Evolutionary conservation across 2,797 vertebrate genomes (phyloP).

Genomic region (Phrynocephalus vlangalii): DNA sequence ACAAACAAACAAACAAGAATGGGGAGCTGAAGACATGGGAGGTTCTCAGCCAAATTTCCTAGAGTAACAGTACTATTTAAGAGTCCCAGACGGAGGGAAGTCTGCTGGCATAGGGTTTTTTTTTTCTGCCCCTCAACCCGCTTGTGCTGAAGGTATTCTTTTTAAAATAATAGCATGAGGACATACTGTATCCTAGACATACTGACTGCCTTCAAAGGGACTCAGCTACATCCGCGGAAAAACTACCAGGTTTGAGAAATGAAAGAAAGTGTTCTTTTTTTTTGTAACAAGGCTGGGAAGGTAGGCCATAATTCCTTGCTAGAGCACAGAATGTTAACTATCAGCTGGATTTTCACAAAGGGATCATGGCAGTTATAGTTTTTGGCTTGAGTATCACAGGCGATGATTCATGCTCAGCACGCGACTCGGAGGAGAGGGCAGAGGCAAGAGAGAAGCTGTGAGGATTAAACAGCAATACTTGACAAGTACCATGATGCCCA

Average conservation of each 20-base stretch:
- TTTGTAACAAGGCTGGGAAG: conserved; percentile 41
- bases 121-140: too few species aligned
- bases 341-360: conserved; percentile 55
- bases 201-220: conserved; percentile 68
- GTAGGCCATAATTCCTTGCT: conserved; percentile 41
- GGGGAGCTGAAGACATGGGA: neutral
- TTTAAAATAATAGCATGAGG: conserved; percentile 62
- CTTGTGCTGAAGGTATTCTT: neutral
- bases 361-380: conserved; percentile 46
- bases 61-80: neutral
- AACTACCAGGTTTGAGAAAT: conserved; percentile 64
- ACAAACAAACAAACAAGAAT: too few species aligned
- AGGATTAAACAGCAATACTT: conserved; percentile 56
- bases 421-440: conserved; percentile 68
- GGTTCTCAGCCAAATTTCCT: conserved; percentile 9
- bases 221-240: conserved; percentile 64
- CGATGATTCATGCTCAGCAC: conserved; percentile 68
- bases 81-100: neutral
- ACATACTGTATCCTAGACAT: conserved; percentile 61
- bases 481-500: neutral
- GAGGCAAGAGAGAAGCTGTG: conserved; percentile 62
- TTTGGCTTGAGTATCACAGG: conserved; percentile 69
- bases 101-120: conserved; percentile 37
- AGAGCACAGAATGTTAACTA: conserved; percentile 49
- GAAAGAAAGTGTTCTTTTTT: conserved; percentile 36